Conservation (phyloP, 2,113 vertebrate species). For the Cryptomyrus ogoouensis region DNA sequence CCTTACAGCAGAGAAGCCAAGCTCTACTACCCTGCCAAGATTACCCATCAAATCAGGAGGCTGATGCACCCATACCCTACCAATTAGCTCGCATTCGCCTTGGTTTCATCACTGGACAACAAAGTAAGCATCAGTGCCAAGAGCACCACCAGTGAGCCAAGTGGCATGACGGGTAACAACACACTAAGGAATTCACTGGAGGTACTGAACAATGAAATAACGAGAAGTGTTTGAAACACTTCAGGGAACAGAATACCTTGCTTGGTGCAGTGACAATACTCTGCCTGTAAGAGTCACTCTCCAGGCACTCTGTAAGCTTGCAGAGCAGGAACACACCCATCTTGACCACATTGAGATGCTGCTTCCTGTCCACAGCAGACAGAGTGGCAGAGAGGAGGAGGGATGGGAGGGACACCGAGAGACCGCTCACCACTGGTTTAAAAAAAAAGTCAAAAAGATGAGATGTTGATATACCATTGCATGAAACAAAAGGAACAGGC, state of each 20-base stretch:
- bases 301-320: conserved; percentile 75
- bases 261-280: conserved; percentile 57
- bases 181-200: not conserved
- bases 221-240: not conserved
- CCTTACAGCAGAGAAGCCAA: conserved; percentile 57
- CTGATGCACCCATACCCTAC: conserved; percentile 33
- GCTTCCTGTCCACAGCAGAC: conserved; percentile 57
- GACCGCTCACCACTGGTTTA: conserved; percentile 66
- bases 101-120: conserved; percentile 51
- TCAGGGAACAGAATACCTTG: conserved; percentile 45
- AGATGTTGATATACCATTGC: not conserved
- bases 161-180: not conserved
- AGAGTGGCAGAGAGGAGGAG: conserved; percentile 59
- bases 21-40: conserved; percentile 55
- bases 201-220: not conserved
- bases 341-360: conserved; percentile 81
- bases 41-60: conserved; percentile 52
- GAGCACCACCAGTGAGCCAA: not conserved
- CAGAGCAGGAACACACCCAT: conserved; percentile 87
- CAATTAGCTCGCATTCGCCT: conserved; percentile 46
- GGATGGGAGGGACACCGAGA: conserved; percentile 69
- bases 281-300: conserved; percentile 64
- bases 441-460: not conserved
- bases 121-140: not conserved
- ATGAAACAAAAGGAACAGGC: not conserved